phyloP scores from a whole-genome alignment of 1,140 invertebrate species.

The honey bee (Apis mellifera) region DNA sequence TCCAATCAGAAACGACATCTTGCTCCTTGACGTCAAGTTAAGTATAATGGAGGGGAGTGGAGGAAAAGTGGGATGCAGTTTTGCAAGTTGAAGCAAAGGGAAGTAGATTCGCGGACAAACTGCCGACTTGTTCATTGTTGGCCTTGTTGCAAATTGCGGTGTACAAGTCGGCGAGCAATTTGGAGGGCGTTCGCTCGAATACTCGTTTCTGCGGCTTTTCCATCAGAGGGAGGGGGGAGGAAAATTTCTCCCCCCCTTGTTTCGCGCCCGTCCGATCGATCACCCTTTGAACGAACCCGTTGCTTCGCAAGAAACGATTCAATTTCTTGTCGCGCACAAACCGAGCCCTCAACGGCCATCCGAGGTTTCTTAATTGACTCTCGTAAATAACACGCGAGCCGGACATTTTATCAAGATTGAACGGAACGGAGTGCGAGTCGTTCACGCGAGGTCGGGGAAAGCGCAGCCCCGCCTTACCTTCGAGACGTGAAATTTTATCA shows the following conservation, averaged over 20 bases:
- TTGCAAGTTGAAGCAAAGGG: conserved; percentile 20
- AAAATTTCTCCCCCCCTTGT: not conserved
- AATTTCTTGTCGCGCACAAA: conserved; percentile 14
- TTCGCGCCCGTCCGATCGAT: not conserved
- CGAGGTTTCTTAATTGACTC: conserved; percentile 42
- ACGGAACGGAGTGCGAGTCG: not conserved
- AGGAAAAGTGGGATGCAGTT: conserved; percentile 15
- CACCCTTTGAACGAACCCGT: not conserved
- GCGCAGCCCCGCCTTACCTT: not conserved
- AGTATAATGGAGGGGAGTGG: conserved; percentile 38
- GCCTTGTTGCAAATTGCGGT: conserved; percentile 11
- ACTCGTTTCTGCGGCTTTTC: not conserved
- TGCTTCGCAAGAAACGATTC: conserved; percentile 32
- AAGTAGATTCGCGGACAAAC: conserved; percentile 14
- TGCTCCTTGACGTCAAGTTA: not conserved
- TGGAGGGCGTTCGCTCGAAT: not conserved
- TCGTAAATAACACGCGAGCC: conserved; percentile 54
- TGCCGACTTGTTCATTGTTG: not conserved
- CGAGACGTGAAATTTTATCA: not conserved
- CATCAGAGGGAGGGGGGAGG: too few species aligned
- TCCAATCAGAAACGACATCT: too few species aligned
- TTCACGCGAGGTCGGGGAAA: too few species aligned
- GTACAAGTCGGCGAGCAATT: not conserved
- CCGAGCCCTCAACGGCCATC: conserved; percentile 41
- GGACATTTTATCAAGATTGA: conserved; percentile 8